Evolutionary conservation across 2,888 invertebrate genomes (phyloP), one percentile per base, ranked within the genome.

Genomic region (Monoplex corrugatus): DNA sequence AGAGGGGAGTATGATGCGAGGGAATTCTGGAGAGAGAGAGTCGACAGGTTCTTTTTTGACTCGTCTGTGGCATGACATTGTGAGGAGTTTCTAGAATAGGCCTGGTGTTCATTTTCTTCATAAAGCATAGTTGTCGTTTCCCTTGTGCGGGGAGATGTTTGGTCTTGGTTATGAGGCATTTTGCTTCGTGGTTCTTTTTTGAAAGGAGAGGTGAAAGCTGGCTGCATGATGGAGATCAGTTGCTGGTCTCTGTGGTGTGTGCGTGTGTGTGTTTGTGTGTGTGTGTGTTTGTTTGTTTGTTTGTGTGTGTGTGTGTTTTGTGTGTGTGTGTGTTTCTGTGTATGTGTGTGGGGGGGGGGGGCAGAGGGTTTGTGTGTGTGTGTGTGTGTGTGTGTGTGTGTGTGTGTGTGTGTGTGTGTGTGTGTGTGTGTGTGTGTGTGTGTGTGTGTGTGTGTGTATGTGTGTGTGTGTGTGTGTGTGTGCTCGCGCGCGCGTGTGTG

Each of bases 51-150:
- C 86, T 68, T 86, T 57, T 68, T 68, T 78, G 44, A 44, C 2
- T n/a, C 28, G 43, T 45, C 82, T n/a, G 23, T 43, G 43, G 44
- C 82, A 44, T 38, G 5, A 35, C 38, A 78, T 78, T 78, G 5
- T 38, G 32, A 6, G 78, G 38, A 78, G 78, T 78, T 78, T 78
- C 78, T 28, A 44, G 82, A 44, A 44, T 5, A 23, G 44, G 86
- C 68, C 57, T 57, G 57, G 57, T 23, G 5, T 86, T 40, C n/a
- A 3, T 68, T 38, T 68, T 40, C 86, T 32, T 19, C 57, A 84
- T 40, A 68, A 86, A 68, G 86, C 86, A 86, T 68, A 86, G 86
- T 40, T 86, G 50, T n/a, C 84, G 50, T 84, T 45, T 35, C 50
- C 50, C 84, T 84, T 16, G 68, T 63, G 86, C 68, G 63, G 13